Conservation (phyloP, 2,797 vertebrate species). For the Parambassis ranga region DNA sequence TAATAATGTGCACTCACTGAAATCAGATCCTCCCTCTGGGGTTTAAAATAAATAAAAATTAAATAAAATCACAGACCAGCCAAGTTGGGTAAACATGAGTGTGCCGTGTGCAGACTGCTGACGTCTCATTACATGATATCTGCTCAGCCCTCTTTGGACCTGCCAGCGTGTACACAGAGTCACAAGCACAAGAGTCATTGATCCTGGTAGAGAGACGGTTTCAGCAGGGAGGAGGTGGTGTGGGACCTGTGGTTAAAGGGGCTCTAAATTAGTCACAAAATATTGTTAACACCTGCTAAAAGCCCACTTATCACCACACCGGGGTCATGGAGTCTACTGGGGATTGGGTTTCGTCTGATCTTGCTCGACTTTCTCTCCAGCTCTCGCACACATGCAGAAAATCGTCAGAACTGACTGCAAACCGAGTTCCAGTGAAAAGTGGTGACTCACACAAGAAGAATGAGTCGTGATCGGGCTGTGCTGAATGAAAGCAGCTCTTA, state of each 20-base stretch:
- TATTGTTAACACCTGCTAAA: not conserved
- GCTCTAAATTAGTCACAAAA: not conserved
- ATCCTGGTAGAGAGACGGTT: slow-evolving; percentile 14
- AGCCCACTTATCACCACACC: not conserved
- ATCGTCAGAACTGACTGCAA: slow-evolving; percentile 26
- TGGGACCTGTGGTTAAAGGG: not conserved
- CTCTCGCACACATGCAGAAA: not conserved
- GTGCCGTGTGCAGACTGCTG: slow-evolving; percentile 12
- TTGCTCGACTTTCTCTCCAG: slow-evolving; percentile 3
- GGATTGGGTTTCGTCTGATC: slow-evolving; percentile 27
- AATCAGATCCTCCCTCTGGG: slow-evolving; percentile 7
- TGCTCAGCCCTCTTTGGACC: slow-evolving; percentile 3
- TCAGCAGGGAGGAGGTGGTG: not conserved
- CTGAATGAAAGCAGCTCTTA: slow-evolving; percentile 61
- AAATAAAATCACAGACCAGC: not conserved
- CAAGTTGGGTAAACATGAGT: slow-evolving; percentile 24
- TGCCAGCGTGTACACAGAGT: slow-evolving; percentile 19
- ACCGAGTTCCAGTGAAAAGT: slow-evolving; percentile 21
- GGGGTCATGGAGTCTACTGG: slow-evolving; percentile 8
- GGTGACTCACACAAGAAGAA: slow-evolving; percentile 63
- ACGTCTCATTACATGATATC: slow-evolving; percentile 28
- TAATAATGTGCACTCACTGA: no score
- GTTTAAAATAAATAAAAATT: not conserved
- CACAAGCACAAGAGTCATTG: slow-evolving; percentile 14
- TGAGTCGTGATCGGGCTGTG: slow-evolving; percentile 56